These are phyloP conservation scores for Trichogramma evanescens DNA, from an alignment of 2,888 invertebrate species.

Conservation along the genomic window DNA sequence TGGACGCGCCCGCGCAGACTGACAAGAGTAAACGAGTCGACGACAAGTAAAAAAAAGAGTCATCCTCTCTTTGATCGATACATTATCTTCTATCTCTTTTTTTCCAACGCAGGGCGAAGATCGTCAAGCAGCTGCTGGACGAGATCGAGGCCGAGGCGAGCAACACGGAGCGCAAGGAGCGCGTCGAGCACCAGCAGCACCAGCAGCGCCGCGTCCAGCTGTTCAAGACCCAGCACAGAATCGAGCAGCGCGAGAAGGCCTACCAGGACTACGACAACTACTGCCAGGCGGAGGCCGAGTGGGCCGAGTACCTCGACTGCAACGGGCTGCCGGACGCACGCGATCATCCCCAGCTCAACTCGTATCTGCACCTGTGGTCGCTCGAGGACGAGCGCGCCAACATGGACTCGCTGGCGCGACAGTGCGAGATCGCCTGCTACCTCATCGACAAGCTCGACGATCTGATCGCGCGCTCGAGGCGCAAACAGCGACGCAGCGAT, in stretches of 20 bases:
- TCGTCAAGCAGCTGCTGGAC: slow-evolving; percentile 36
- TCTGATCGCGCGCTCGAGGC: too few species aligned
- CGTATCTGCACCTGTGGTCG: slow-evolving; percentile 54
- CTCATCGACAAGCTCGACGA: too few species aligned
- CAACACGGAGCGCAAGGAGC: slow-evolving; percentile 25
- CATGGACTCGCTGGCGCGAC: slow-evolving; percentile 48
- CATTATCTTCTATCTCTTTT: background rate
- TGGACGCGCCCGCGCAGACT: slow-evolving; percentile 21
- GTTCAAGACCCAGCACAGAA: slow-evolving; percentile 26
- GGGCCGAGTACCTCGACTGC: slow-evolving; percentile 55
- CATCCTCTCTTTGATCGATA: background rate
- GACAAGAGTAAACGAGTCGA: slow-evolving; percentile 28
- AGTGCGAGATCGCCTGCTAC: slow-evolving; percentile 45
- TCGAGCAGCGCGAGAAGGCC: slow-evolving; percentile 27
- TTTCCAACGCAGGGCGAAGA: slow-evolving; percentile 27
- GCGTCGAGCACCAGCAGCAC: slow-evolving; percentile 31
- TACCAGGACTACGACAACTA: slow-evolving; percentile 28
- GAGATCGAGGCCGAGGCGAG: slow-evolving; percentile 35
- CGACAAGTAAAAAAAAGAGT: slow-evolving; percentile 27
- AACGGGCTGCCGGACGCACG: slow-evolving; percentile 58
- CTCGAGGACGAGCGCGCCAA: slow-evolving; percentile 42
- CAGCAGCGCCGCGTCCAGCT: slow-evolving; percentile 33
- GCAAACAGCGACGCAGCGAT: too few species aligned
- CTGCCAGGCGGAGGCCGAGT: slow-evolving; percentile 42
- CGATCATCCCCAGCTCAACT: slow-evolving; percentile 53